phyloP scores from a whole-genome alignment of 2,797 vertebrate species.

The Synaphobranchus kaupii region DNA sequence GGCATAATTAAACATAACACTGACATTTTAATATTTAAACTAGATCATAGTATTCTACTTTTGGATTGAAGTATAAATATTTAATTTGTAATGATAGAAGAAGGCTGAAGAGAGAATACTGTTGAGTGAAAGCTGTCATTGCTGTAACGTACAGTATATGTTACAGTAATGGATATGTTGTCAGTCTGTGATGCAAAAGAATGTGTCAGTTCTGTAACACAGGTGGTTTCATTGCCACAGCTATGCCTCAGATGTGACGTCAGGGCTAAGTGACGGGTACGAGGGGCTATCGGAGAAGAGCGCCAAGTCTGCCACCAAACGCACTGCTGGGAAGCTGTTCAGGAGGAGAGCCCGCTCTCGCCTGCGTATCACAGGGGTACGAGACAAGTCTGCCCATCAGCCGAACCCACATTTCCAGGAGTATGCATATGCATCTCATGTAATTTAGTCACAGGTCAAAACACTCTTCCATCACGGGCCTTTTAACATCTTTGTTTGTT shows the following conservation, averaged over 20 bases:
- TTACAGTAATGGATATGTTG: neutral
- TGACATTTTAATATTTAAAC: neutral
- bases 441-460: neutral
- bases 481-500: neutral
- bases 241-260: constrained; percentile 78
- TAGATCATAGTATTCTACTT: neutral
- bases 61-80: neutral
- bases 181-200: neutral
- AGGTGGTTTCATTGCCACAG: constrained; percentile 52
- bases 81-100: neutral
- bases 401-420: neutral
- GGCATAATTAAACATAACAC: neutral
- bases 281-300: constrained; percentile 72
- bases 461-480: neutral
- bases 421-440: neutral
- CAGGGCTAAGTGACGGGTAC: constrained; percentile 75
- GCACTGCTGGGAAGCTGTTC: constrained; percentile 69
- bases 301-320: constrained; percentile 57
- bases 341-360: constrained; percentile 77
- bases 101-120: neutral
- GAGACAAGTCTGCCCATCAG: neutral
- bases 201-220: neutral
- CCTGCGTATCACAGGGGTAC: constrained; percentile 71
- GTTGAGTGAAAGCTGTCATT: neutral
- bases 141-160: neutral